phyloP scores from a whole-genome alignment of 2,113 vertebrate genomes.

The Oreotragus oreotragus region DNA sequence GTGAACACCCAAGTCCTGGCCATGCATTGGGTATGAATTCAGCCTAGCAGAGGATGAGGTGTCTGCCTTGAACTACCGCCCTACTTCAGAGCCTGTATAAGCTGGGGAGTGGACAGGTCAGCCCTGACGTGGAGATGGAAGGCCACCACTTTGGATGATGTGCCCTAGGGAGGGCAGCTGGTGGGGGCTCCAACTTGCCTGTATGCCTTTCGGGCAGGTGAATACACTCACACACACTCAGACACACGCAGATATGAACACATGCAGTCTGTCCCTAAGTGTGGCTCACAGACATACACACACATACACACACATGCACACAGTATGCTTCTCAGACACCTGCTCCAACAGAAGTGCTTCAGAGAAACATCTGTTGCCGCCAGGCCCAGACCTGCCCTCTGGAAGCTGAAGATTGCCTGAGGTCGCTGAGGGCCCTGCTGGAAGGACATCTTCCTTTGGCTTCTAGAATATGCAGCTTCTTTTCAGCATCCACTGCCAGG shows the following conservation, averaged over 20 bases:
- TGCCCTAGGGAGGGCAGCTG: background rate
- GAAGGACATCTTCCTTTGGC: background rate
- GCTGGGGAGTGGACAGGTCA: background rate
- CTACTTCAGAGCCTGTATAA: background rate
- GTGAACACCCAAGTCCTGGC: background rate
- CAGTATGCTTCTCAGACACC: background rate
- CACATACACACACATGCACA: background rate
- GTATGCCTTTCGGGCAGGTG: background rate
- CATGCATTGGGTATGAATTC: rapidly evolving
- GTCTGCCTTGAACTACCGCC: background rate
- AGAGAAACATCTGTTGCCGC: background rate
- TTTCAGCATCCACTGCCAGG: background rate
- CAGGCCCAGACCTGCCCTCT: background rate
- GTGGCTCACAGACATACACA: rapidly evolving
- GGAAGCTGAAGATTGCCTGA: background rate
- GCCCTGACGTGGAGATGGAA: background rate
- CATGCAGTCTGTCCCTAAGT: background rate
- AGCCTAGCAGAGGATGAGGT: background rate
- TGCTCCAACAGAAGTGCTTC: background rate
- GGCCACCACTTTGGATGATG: background rate
- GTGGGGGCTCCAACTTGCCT: background rate
- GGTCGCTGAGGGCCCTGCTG: background rate
- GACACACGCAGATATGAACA: background rate
- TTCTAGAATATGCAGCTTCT: background rate
- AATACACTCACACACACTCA: background rate